Base-by-base conservation (phyloP, 2,888 invertebrate species). In the Cremastobaeus sp. region DNA sequence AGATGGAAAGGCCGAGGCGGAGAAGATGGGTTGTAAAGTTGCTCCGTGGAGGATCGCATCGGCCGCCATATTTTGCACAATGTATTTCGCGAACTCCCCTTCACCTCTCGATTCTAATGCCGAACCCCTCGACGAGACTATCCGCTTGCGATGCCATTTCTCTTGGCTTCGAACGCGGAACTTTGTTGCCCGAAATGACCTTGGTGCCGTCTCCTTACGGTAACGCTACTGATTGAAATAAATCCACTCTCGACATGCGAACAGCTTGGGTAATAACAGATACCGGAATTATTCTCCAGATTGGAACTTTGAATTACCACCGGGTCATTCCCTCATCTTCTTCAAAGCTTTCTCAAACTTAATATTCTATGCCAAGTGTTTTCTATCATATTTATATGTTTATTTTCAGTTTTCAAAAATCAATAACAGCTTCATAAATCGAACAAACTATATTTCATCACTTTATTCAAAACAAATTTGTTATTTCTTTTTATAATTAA, bases 31-130 rank as follows among this genome's bases (percentile, higher is more conserved):
- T 80, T 85, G 84, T 85, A 84, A 86, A 85, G 85, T 85, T 86
- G 83, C 84, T 82, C 86, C 85, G 80, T 84, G 78, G 85, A 85
- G 86, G 79, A 86, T 84, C 84, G 80, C 84, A 84, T 84, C 81
- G 84, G 79, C 82, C 81, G 84, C 84, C 84, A 83, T 86, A 86
- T 86, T 85, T 87, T 83, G 83, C 81, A 76, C 81, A 81, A 83
- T 83, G 83, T 85, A 85, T 84, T 84, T 77, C 74, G 76, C 78
- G 60, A 71, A 68, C 72, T 70, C 74, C 70, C 70, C 70, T 64
- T 62, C 55, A 62, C 73, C 65, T 62, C 77, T 73, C 72, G 54
- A 71, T 60, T 50, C 62, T 28, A 48, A 28, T 64, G 47, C 73
- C 60, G 45, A 71, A 35, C 74, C 71, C 73, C 75, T 74, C 76